A percentile compares a stretch with the other conserved stretches of the same genome.
phyloP scores from a whole-genome alignment of 2,888 invertebrate species.

The Pachycephus smyrnensis region DNA sequence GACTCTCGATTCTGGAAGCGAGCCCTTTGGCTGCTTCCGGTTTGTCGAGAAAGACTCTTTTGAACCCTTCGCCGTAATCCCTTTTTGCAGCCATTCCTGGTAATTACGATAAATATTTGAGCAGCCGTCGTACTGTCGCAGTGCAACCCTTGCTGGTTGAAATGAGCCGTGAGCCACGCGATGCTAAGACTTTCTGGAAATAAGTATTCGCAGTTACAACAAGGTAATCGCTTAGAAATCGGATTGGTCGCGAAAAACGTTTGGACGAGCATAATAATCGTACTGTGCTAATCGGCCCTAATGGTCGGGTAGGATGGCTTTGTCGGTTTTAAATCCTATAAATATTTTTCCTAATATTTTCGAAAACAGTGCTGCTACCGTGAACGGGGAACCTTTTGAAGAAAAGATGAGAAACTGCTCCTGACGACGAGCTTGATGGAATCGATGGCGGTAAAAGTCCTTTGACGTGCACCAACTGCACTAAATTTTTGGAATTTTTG shows the following conservation, averaged over 20 bases:
- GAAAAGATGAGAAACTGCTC: background rate
- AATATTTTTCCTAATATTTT: constrained; percentile 63
- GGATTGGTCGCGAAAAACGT: background rate
- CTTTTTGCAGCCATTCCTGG: constrained; percentile 31
- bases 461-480: background rate
- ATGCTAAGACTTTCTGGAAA: constrained; percentile 37
- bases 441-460: background rate
- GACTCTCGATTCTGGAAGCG: background rate
- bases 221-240: background rate
- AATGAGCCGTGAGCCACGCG: constrained; percentile 49
- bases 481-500: background rate
- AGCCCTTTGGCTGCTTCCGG: constrained; percentile 43
- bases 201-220: background rate
- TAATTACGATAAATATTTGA: constrained; percentile 66
- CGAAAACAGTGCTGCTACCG: constrained; percentile 44
- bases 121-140: constrained; percentile 61
- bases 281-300: constrained; percentile 46
- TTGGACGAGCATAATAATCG: background rate
- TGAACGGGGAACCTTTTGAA: background rate
- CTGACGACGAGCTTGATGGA: background rate
- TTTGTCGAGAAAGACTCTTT: constrained; percentile 25
- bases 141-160: background rate
- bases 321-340: constrained; percentile 53
- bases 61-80: constrained; percentile 24
- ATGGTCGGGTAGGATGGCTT: constrained; percentile 33